These are phyloP conservation scores for Julus scandinavius DNA, from an alignment of 2,888 invertebrate genomes.

Conservation along the genomic window DNA sequence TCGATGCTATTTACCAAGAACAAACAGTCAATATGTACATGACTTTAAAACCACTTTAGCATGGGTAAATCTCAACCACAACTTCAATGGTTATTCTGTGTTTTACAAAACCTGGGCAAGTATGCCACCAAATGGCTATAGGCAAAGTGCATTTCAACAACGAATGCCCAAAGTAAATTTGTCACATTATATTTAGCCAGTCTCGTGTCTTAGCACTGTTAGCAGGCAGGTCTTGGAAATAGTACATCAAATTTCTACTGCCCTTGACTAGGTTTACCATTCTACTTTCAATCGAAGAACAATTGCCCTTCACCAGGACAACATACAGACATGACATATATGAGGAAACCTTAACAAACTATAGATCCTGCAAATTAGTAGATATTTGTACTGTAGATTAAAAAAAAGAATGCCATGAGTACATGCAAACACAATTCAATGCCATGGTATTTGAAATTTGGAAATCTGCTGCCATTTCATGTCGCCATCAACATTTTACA, in stretches of 20 bases:
- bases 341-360: neutral
- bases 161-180: constrained; percentile 22
- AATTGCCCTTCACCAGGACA: neutral
- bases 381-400: neutral
- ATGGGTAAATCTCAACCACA: constrained; percentile 2
- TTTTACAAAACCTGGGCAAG: constrained; percentile 6
- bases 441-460: too few relatives aligned
- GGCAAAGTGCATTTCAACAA: neutral
- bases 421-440: too few relatives aligned
- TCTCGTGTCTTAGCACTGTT: neutral
- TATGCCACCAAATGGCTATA: neutral
- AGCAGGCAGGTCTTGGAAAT: neutral
- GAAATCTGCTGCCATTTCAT: too few relatives aligned
- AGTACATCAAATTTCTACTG: too few relatives aligned
- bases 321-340: neutral
- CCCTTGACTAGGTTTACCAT: too few relatives aligned
- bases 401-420: neutral
- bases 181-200: neutral
- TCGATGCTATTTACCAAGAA: neutral
- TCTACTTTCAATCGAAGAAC: neutral
- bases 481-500: too few relatives aligned
- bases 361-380: neutral
- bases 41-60: constrained; percentile 42
- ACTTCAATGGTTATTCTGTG: constrained; percentile 22
- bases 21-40: constrained; percentile 32